These are phyloP conservation scores for Melikaiella ostensackeni DNA, from an alignment of 2,888 invertebrate genomes.

Conservation along the genomic window DNA sequence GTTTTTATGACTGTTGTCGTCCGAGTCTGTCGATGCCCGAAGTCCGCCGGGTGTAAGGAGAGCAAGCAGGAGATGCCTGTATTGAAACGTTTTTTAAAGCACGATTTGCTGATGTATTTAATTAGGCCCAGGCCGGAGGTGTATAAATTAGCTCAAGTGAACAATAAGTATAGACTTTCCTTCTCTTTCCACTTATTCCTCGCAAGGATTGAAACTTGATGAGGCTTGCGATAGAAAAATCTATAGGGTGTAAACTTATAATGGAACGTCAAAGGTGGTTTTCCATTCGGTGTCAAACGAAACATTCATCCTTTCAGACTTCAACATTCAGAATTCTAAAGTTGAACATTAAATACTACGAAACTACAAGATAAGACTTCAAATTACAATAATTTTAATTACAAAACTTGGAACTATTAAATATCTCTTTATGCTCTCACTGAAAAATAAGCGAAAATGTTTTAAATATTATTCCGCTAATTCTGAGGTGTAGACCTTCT, in stretches of 20 bases:
- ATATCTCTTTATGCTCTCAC: conserved; percentile 17
- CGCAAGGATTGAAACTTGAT: neutral
- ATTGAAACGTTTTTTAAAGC: conserved; percentile 28
- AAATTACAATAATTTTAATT: conserved; percentile 12
- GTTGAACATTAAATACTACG: neutral
- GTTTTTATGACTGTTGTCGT: conserved; percentile 46
- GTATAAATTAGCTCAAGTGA: conserved; percentile 34
- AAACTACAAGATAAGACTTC: conserved; percentile 7
- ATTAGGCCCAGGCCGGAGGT: neutral
- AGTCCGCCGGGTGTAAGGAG: conserved; percentile 23
- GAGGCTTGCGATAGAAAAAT: neutral
- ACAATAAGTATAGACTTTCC: conserved; percentile 25
- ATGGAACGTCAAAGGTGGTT: neutral
- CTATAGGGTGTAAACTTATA: neutral
- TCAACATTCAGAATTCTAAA: neutral
- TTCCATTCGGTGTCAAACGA: conserved; percentile 10
- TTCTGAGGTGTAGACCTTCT: too few relatives aligned
- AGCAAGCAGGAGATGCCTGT: neutral
- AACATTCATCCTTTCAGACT: neutral
- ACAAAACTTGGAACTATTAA: conserved; percentile 13
- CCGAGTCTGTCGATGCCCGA: conserved; percentile 45
- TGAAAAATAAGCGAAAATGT: neutral
- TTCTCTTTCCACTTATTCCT: conserved; percentile 20
- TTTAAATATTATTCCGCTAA: neutral
- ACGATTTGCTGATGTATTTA: conserved; percentile 6